These are phyloP conservation scores for Leiothrix lutea DNA, from an alignment of 2,113 vertebrate genomes.

Conservation along the genomic window DNA sequence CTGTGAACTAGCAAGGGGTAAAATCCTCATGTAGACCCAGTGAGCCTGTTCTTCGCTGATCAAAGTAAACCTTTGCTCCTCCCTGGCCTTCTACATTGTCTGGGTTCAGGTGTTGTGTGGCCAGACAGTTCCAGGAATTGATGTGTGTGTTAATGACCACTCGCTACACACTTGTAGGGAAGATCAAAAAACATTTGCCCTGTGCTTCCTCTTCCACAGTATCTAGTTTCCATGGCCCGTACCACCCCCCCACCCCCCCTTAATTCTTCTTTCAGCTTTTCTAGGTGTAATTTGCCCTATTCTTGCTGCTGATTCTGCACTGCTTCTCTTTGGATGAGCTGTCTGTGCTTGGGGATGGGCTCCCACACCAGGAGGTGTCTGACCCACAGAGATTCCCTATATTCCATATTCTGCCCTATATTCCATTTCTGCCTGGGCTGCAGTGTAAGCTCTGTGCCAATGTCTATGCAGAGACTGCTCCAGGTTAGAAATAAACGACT, in stretches of 20 bases:
- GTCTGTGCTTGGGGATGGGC: neutral
- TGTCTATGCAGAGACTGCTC: accelerated
- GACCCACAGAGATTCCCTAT: neutral
- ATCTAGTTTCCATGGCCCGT: neutral
- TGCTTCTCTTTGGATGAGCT: neutral
- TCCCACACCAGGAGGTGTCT: neutral
- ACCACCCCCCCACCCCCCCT: neutral
- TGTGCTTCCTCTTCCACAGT: neutral
- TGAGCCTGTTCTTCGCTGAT: neutral
- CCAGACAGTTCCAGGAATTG: neutral
- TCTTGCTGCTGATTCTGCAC: neutral
- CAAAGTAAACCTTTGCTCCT: neutral
- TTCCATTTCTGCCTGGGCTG: neutral
- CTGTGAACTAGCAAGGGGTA: neutral
- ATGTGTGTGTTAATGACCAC: neutral
- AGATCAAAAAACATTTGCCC: neutral
- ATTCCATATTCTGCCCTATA: neutral
- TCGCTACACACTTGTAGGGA: neutral
- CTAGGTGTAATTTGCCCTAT: accelerated
- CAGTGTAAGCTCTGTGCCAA: neutral
- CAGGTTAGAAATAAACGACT: neutral
- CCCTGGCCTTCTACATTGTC: neutral
- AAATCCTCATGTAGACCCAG: neutral
- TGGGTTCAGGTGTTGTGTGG: neutral
- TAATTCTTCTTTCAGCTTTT: neutral